These are phyloP conservation scores for Garrulus glandarius DNA, from an alignment of 2,797 vertebrate species.

Conservation along the genomic window DNA sequence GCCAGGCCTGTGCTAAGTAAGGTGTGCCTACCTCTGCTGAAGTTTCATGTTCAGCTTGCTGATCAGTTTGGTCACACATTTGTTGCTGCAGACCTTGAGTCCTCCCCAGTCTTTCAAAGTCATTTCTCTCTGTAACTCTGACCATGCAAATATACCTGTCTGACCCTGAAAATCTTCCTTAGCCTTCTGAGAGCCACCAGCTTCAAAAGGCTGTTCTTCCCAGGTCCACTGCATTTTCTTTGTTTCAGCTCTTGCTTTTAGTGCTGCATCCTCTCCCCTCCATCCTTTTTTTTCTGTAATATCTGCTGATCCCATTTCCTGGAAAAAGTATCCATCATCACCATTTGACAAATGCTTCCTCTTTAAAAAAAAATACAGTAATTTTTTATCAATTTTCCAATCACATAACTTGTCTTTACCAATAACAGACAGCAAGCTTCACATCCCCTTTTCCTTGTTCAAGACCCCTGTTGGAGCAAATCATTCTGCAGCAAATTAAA, in stretches of 20 bases:
- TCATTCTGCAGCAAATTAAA: neutral
- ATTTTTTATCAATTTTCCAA: neutral
- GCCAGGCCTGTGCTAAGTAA: neutral
- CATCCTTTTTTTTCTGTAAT: neutral
- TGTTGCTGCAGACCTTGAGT: neutral
- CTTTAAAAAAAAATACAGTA: accelerated
- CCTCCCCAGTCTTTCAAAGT: neutral
- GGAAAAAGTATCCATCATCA: neutral
- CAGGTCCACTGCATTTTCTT: neutral
- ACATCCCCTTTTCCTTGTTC: neutral
- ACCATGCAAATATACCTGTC: neutral
- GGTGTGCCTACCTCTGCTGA: neutral
- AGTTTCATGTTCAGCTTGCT: neutral
- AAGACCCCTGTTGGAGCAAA: neutral
- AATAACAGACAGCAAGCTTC: neutral
- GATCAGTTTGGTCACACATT: neutral
- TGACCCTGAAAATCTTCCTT: neutral
- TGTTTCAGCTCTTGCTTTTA: neutral
- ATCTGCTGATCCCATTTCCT: neutral
- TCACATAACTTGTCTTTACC: neutral
- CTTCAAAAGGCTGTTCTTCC: neutral
- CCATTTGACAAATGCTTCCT: neutral
- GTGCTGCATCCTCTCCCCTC: neutral
- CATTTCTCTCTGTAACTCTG: neutral
- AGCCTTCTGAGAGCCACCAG: neutral